Evolutionary conservation across 1,140 invertebrate genomes (phyloP).

Genomic region (Saccostrea echinata): DNA sequence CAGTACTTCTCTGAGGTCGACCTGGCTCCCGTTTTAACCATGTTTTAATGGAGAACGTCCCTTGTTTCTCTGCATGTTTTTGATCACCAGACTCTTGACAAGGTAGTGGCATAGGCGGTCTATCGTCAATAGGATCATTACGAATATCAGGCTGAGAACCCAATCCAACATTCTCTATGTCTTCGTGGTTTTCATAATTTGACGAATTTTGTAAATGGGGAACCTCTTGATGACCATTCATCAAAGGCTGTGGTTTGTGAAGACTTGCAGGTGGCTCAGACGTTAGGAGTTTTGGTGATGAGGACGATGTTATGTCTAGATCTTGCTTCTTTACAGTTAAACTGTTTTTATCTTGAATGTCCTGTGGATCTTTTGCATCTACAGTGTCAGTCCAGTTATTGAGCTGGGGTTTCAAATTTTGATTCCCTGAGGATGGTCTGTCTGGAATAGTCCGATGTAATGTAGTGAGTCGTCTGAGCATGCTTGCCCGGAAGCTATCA

Average conservation of each 20-base stretch:
- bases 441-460: constrained; percentile 53
- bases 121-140: neutral
- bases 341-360: neutral
- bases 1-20: constrained; percentile 49
- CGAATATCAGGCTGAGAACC: constrained; percentile 33
- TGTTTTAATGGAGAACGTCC: constrained; percentile 60
- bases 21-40: constrained; percentile 63
- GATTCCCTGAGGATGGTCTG: neutral
- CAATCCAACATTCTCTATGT: constrained; percentile 40
- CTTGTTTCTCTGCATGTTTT: constrained; percentile 30
- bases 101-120: constrained; percentile 33
- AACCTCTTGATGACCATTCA: neutral
- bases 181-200: constrained; percentile 60
- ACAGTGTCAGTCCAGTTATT: constrained; percentile 67
- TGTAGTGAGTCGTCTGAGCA: constrained; percentile 60
- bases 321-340: neutral
- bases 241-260: constrained; percentile 67
- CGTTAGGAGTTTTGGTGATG: constrained; percentile 72
- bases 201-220: neutral
- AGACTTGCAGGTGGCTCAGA: constrained; percentile 72
- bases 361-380: constrained; percentile 44
- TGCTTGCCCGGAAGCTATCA: constrained; percentile 62
- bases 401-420: constrained; percentile 48
- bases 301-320: constrained; percentile 45
- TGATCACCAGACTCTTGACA: neutral